Evolutionary conservation across 2,113 vertebrate genomes (phyloP), one percentile per base, ranked within the genome.

Genomic region (Erinaceus europaeus): DNA sequence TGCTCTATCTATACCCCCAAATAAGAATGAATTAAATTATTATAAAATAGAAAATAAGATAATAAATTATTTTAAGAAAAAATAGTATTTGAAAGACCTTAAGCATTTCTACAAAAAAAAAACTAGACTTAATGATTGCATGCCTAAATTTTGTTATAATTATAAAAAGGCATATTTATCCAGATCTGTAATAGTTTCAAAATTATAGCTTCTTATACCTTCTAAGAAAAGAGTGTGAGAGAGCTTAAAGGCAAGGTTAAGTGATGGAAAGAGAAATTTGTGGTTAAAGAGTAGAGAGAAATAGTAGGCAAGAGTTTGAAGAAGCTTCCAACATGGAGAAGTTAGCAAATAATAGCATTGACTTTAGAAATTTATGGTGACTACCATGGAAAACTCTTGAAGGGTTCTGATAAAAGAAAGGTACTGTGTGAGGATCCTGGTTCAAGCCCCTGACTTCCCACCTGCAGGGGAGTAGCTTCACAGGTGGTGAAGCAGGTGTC

Each of bases 81-180:
- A n/a, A n/a, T n/a, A n/a, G n/a, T n/a, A n/a, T n/a, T n/a, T n/a
- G n/a, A n/a, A n/a, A n/a, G n/a, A n/a, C n/a, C n/a, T n/a, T n/a
- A n/a, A n/a, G n/a, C n/a, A n/a, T 52, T 89, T 23, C 40, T 57
- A 27, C 59, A 91, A 68, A 89, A 34, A 74, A 88, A 92, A 86
- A 48, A 59, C 44, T 76, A 77, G 2, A 81, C 12, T 68, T 23
- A 15, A 57, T 74, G 62, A 91, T 52, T 75, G 27, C 46, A 85
- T 42, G 32, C 44, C 17, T 79, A 80, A 68, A 69, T 89, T 53
- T 83, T 62, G 23, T 77, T 23, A 50, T 2, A 52, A 20, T 12
- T 87, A 78, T 40, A 7, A 71, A 40, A 61, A 55, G 68, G 55
- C 17, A 55, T 29, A 71, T 50, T 84, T 89, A 84, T 29, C 44